phyloP scores from a whole-genome alignment of 2,797 vertebrate genomes.

The Danio aesculapii region DNA sequence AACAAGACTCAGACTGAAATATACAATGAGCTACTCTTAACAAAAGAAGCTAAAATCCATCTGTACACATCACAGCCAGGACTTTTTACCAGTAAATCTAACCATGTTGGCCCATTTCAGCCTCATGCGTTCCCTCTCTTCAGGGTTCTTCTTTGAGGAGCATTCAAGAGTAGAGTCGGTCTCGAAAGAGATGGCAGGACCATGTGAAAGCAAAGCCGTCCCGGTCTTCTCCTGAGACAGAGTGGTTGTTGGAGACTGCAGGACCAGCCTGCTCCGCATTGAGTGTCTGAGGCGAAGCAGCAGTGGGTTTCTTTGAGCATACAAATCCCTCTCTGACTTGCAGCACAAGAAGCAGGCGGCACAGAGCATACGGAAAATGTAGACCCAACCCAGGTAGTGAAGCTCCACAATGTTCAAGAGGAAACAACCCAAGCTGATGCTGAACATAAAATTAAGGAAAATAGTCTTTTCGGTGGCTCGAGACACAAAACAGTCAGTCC shows the following conservation, averaged over 20 bases:
- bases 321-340: slow-evolving; percentile 63
- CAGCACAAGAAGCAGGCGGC: slow-evolving; percentile 72
- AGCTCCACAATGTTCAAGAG: slow-evolving; percentile 77
- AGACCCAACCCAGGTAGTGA: slow-evolving; percentile 76
- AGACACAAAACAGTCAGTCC: slow-evolving; percentile 78
- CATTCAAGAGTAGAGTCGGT: slow-evolving; percentile 75
- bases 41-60: slow-evolving; percentile 4
- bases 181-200: slow-evolving; percentile 75
- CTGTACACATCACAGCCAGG: slow-evolving; percentile 71
- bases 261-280: slow-evolving; percentile 71
- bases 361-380: slow-evolving; percentile 73
- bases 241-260: slow-evolving; percentile 65
- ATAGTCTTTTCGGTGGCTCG: slow-evolving; percentile 78
- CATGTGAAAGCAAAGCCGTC: slow-evolving; percentile 62
- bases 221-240: slow-evolving; percentile 65
- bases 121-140: slow-evolving; percentile 59
- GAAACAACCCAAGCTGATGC: slow-evolving; percentile 74
- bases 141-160: slow-evolving; percentile 68
- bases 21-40: background rate
- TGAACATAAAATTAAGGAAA: slow-evolving; percentile 80
- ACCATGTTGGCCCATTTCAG: slow-evolving; percentile 66
- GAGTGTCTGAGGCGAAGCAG: slow-evolving; percentile 75
- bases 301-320: slow-evolving; percentile 70
- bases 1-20: background rate
- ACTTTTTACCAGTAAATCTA: slow-evolving; percentile 74